Evolutionary conservation across 1,140 invertebrate species (phyloP).

Genomic region (Brachionus paranguensis): DNA sequence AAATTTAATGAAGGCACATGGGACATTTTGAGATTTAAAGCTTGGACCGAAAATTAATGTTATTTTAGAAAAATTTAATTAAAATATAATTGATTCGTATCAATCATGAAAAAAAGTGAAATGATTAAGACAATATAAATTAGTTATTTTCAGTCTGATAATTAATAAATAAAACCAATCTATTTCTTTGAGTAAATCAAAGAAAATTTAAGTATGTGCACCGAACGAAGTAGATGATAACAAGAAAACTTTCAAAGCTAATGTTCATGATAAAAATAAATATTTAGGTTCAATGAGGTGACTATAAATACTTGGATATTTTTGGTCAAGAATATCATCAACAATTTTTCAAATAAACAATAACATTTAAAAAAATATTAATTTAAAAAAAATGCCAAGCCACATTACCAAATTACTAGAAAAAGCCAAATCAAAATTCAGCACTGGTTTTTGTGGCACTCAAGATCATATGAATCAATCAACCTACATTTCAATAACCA

Average conservation of each 20-base stretch:
- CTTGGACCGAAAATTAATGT: too few species aligned
- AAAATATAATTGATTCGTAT: too few species aligned
- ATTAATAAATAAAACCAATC: neutral
- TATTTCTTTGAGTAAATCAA: neutral
- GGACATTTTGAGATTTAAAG: too few species aligned
- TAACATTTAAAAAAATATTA: neutral
- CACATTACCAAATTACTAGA: neutral
- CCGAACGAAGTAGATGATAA: neutral
- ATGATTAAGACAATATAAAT: neutral
- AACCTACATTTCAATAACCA: neutral
- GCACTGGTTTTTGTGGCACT: neutral
- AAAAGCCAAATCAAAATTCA: neutral
- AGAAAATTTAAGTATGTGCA: neutral
- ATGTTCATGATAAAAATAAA: too few species aligned
- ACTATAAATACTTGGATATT: too few species aligned
- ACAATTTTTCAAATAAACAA: neutral
- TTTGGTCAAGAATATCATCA: neutral
- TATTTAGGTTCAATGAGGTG: too few species aligned
- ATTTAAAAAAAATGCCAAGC: neutral
- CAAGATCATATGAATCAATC: neutral
- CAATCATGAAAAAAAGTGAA: too few species aligned
- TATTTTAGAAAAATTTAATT: too few species aligned
- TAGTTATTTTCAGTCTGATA: neutral
- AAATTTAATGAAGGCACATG: too few species aligned
- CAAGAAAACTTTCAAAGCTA: neutral